Conservation (phyloP, 2,113 vertebrate genomes). For the Rousettus leschenaultii region DNA sequence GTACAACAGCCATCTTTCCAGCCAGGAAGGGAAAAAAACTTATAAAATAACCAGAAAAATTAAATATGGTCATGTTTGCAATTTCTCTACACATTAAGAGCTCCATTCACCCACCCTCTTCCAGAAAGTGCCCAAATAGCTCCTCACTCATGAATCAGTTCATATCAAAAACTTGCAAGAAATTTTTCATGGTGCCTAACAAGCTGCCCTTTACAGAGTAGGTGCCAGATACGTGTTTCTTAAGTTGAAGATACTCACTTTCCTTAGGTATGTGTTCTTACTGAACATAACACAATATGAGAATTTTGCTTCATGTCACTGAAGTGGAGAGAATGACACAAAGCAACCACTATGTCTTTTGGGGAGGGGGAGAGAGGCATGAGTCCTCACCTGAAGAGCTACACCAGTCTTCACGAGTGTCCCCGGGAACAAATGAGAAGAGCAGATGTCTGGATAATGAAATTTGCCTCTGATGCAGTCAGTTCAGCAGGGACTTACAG, state of each 20-base stretch:
- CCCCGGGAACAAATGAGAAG: not conserved
- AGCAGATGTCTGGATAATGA: too few relatives aligned
- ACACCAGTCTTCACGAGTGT: not conserved
- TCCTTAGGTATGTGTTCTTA: not conserved
- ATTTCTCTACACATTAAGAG: not conserved
- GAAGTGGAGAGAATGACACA: not conserved
- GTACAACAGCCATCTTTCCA: not conserved
- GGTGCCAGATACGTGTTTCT: not conserved
- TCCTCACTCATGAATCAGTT: not conserved
- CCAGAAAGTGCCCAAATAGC: not conserved
- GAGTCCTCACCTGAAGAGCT: constrained; percentile 18
- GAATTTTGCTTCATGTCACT: not conserved
- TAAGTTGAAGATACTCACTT: not conserved
- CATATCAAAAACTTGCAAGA: not conserved
- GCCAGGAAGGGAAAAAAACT: not conserved
- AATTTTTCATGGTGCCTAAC: not conserved
- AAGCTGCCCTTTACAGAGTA: not conserved
- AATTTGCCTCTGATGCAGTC: not conserved
- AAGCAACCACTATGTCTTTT: not conserved
- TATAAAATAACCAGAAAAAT: not conserved
- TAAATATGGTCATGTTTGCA: not conserved
- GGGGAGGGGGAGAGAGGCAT: too few relatives aligned
- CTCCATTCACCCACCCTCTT: not conserved
- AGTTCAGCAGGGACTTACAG: not conserved
- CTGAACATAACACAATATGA: not conserved